Conservation (phyloP, 1,140 invertebrate species). For the Trypoxylus dichotomus region DNA sequence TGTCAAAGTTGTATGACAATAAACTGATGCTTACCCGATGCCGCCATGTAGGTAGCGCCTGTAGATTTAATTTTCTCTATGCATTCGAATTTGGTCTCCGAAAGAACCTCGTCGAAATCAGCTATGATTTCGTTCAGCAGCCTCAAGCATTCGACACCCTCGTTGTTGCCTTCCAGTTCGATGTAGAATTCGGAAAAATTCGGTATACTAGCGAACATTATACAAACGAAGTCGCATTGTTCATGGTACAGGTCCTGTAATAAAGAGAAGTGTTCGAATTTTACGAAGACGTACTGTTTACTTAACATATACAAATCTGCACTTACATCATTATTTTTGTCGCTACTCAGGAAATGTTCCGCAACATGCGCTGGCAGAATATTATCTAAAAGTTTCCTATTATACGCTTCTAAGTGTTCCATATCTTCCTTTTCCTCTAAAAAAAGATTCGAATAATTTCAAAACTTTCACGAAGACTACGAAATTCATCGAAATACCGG, state of each 20-base stretch:
- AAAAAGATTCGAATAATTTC: conserved; percentile 38
- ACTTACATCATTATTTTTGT: conserved; percentile 78
- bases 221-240: conserved; percentile 91
- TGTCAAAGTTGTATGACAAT: background rate
- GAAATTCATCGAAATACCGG: conserved; percentile 58
- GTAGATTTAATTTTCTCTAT: conserved; percentile 98
- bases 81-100: conserved; percentile 83
- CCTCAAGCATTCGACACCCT: conserved; percentile 91
- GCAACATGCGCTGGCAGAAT: conserved; percentile 94
- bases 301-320: too few relatives aligned
- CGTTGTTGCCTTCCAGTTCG: conserved; percentile 91
- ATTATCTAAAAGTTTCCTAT: conserved; percentile 89
- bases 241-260: conserved; percentile 91
- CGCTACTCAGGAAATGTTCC: conserved; percentile 85
- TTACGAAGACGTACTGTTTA: too few relatives aligned
- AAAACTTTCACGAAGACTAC: too few relatives aligned
- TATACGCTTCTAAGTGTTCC: conserved; percentile 92
- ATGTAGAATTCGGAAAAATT: conserved; percentile 98
- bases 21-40: conserved; percentile 67
- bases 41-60: conserved; percentile 95
- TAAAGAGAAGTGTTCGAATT: conserved; percentile 27
- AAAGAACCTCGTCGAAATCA: conserved; percentile 90
- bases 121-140: conserved; percentile 96
- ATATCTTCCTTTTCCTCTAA: conserved; percentile 92
- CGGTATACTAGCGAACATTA: conserved; percentile 94